Evolutionary conservation across 1,140 invertebrate species (phyloP), one percentile per base, ranked within the genome.

Genomic region (Drosophila burlai): DNA sequence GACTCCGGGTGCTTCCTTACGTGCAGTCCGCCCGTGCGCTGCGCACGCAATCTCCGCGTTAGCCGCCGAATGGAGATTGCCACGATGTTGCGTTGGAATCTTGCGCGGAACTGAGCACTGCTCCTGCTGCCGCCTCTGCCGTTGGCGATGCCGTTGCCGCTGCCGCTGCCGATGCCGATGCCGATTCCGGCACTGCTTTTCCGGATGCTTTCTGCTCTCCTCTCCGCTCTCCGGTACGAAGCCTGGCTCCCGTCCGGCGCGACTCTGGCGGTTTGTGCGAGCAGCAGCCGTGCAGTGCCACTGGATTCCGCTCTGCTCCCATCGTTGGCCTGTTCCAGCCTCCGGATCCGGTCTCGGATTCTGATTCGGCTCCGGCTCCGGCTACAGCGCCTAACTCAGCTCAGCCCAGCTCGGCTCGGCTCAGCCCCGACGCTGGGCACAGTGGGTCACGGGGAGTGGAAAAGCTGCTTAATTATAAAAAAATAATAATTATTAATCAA

Each of bases 11-110:
- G 54, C 60, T 62, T 76, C 55, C 42, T 75, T 69, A 78, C 64
- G 49, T 78, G 64, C 65, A 74, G 57, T 77, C 57, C 67, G 66
- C 67, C 76, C 64, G 75, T 73, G 81, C 81, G 73, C 68, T 90
- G 84, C 84, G 84, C 84, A 87, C 84, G 81, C 82, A 57, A 57
- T 57, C 54, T 57, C 77, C 84, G 84, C 84, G 71, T 60, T 65
- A 62, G 61, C 76, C 77, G 72, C 83, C 61, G 81, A 71, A 68
- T 72, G 69, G 71, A 83, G 57, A 84, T 57, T 89, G 84, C 74
- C 80, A 90, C 84, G 77, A 79, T 24, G 81, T 79, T 90, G 67
- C 77, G 78, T 82, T 85, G 81, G 84, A 89, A 89, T 85, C 85
- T 90, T 89, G 78, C 78, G 77, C 77, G 77, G 57, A 75, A 80